These are phyloP conservation scores for Echinarachnius parma DNA, from an alignment of 53 echinoderm and acorn worm genomes.

Conservation along the genomic window DNA sequence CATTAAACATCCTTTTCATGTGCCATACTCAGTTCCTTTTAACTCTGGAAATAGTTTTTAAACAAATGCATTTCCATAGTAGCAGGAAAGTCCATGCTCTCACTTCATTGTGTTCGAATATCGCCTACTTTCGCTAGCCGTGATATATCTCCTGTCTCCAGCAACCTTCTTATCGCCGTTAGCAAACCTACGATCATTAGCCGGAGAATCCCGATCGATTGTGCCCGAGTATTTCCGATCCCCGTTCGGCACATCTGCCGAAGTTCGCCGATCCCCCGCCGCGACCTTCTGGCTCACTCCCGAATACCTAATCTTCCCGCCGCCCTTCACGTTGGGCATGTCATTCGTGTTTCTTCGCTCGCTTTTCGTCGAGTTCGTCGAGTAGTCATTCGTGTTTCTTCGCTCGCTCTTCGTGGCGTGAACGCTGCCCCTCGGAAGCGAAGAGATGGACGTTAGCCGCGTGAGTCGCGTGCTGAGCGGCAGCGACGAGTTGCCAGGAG, in stretches of 20 bases:
- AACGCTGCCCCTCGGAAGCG: conserved; percentile 19
- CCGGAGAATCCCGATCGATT: conserved; percentile 16
- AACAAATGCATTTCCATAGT: no score
- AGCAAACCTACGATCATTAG: conserved; percentile 15
- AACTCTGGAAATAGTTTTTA: no score
- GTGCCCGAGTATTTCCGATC: conserved; percentile 25
- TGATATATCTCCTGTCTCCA: no score
- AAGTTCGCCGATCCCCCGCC: conserved; percentile 18
- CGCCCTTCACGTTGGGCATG: not conserved
- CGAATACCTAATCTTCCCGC: not conserved
- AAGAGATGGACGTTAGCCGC: conserved; percentile 27
- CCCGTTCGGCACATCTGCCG: conserved; percentile 15
- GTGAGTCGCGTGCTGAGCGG: conserved; percentile 21
- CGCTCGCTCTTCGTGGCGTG: not conserved
- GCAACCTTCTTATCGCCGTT: not conserved
- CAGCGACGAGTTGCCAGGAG: conserved; percentile 34
- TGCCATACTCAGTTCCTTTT: no score
- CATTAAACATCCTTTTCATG: no score
- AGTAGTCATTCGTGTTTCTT: not conserved
- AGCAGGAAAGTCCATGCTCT: no score
- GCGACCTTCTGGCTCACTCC: conserved; percentile 22
- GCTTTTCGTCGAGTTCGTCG: not conserved
- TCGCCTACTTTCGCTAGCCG: no score
- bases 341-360: not conserved
- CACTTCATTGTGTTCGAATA: no score